These are phyloP conservation scores for Dunckerocampus dactyliophorus DNA, from an alignment of 2,113 vertebrate species.

Conservation along the genomic window DNA sequence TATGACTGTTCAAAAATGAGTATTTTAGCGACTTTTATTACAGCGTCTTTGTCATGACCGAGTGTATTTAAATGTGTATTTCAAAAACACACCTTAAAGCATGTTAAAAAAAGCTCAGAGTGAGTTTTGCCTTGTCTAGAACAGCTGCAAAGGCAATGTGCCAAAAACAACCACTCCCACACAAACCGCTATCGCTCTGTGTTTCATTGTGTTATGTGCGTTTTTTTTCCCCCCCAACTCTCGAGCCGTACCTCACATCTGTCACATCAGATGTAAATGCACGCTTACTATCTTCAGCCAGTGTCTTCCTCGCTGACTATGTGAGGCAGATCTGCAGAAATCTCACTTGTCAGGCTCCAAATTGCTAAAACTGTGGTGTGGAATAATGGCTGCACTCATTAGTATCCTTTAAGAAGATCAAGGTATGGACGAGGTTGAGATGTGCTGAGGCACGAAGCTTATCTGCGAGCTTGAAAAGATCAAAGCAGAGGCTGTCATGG, in stretches of 20 bases:
- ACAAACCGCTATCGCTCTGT: conserved; percentile 15
- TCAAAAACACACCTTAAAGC: not conserved
- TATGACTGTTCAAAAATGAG: too few species aligned
- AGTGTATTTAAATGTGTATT: conserved; percentile 2
- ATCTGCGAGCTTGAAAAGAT: not conserved
- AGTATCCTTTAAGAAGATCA: not conserved
- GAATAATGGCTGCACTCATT: not conserved
- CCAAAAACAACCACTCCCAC: conserved; percentile 55
- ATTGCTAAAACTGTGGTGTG: not conserved
- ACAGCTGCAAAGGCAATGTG: conserved; percentile 52
- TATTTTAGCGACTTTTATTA: too few species aligned
- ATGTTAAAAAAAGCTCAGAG: not conserved
- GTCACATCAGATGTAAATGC: conserved; percentile 10
- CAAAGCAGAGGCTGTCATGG: not conserved
- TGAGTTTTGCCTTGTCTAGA: conserved; percentile 30
- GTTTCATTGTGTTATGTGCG: conserved; percentile 40
- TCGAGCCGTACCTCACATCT: conserved; percentile 26
- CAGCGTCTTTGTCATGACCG: too few species aligned
- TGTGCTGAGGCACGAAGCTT: not conserved
- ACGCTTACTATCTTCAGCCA: not conserved
- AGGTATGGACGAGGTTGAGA: not conserved
- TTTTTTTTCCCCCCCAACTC: conserved; percentile 36
- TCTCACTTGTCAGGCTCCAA: not conserved
- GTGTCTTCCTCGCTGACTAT: not conserved
- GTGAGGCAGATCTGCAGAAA: not conserved